Evolutionary conservation across 1,140 invertebrate genomes (phyloP).

Genomic region (Bombus cullumanus): DNA sequence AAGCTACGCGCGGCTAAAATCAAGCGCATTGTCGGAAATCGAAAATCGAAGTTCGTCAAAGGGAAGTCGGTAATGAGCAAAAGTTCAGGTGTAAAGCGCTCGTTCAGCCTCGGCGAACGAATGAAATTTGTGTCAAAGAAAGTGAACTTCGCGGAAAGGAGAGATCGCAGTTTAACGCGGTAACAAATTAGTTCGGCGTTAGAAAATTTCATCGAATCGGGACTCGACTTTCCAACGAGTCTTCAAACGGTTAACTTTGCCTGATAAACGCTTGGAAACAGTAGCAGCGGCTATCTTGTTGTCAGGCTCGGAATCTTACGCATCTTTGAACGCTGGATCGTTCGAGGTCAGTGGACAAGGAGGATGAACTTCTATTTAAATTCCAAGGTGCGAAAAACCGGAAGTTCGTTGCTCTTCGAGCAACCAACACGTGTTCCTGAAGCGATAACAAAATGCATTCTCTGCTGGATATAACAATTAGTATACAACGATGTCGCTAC

Average conservation of each 20-base stretch:
- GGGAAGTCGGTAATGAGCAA: not conserved
- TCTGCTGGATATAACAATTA: constrained; percentile 45
- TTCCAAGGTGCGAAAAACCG: not conserved
- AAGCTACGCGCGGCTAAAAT: not conserved
- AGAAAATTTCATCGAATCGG: not conserved
- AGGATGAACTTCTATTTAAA: not conserved
- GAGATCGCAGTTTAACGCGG: not conserved
- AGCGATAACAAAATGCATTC: constrained; percentile 61
- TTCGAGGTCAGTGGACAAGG: too few relatives aligned
- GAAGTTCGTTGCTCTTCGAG: not conserved
- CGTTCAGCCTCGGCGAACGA: not conserved
- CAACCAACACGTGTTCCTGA: constrained; percentile 37
- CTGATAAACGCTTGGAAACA: not conserved
- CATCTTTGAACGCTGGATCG: not conserved
- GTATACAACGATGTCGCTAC: constrained; percentile 61
- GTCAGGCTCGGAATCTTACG: not conserved
- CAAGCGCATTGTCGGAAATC: not conserved
- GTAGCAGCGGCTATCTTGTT: too few relatives aligned
- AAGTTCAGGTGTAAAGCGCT: not conserved
- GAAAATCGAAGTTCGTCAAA: not conserved
- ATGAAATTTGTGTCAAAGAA: constrained; percentile 5
- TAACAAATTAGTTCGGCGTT: not conserved
- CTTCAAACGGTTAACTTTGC: not conserved
- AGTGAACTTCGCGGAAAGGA: not conserved
- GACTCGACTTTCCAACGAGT: not conserved